Evolutionary conservation across 2,113 vertebrate species (phyloP).

Genomic region (Nothoprocta pentlandii): DNA sequence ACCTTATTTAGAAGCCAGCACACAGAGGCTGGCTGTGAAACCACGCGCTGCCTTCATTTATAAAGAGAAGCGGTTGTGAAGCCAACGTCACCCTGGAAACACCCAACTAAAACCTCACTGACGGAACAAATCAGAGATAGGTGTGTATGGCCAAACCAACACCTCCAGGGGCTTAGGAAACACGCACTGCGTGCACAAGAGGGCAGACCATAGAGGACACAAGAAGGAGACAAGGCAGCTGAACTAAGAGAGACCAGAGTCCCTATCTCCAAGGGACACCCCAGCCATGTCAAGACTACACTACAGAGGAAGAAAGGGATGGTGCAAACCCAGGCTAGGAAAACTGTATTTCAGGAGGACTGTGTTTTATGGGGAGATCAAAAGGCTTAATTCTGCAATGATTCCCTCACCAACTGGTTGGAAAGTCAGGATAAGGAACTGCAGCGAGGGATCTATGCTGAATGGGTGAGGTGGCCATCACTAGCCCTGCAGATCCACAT

Average conservation of each 20-base stretch:
- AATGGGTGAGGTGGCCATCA: neutral
- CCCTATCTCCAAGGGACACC: too few species aligned
- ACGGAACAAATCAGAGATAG: neutral
- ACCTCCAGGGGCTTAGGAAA: neutral
- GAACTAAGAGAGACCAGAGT: too few species aligned
- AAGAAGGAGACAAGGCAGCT: too few species aligned
- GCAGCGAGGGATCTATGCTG: neutral
- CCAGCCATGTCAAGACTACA: too few species aligned
- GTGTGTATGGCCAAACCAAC: neutral
- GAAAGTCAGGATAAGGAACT: too few species aligned
- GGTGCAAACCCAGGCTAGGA: too few species aligned
- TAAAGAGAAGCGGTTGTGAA: neutral
- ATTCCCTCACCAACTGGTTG: too few species aligned
- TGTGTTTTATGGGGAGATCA: too few species aligned
- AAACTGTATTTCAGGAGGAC: too few species aligned
- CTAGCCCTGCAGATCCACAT: neutral
- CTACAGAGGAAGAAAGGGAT: too few species aligned
- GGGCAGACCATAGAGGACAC: neutral
- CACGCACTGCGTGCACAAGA: neutral
- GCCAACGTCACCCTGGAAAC: neutral
- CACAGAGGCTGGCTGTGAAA: neutral
- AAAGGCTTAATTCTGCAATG: too few species aligned
- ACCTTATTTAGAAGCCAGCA: neutral
- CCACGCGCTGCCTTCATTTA: neutral
- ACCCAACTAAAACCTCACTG: neutral